Evolutionary conservation across 2,888 invertebrate species (phyloP).

Genomic region (Smittia sp.): DNA sequence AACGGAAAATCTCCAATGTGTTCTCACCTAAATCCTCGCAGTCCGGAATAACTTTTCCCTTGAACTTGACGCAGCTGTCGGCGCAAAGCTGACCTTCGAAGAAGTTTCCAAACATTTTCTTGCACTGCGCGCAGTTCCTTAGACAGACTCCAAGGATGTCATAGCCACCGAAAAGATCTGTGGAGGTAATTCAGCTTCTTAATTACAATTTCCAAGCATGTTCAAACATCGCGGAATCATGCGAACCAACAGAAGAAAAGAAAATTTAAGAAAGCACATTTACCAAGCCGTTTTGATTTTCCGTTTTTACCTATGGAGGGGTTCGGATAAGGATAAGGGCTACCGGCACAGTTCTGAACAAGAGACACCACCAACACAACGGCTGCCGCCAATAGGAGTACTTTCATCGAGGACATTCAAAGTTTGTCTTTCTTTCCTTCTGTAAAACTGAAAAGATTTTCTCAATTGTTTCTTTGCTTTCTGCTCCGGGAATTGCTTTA

Average conservation of each 20-base stretch:
- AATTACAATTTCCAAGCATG: no score
- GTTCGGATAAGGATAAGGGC: no score
- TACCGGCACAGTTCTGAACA: not conserved
- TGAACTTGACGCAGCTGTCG: constrained; percentile 77
- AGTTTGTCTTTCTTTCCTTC: constrained; percentile 9
- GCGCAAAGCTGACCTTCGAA: constrained; percentile 85
- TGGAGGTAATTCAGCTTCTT: no score
- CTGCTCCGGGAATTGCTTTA: not conserved
- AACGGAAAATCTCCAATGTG: not conserved
- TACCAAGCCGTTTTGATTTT: constrained; percentile 38
- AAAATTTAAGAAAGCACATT: constrained; percentile 26
- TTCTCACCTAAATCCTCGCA: constrained; percentile 62
- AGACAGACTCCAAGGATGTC: constrained; percentile 69
- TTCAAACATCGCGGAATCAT: no score
- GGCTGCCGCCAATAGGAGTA: not conserved
- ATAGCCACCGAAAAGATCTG: constrained; percentile 53
- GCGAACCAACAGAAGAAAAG: not conserved
- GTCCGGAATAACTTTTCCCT: constrained; percentile 80
- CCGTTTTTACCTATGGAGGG: constrained; percentile 28
- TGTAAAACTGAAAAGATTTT: not conserved
- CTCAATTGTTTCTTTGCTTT: not conserved
- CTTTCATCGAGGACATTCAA: constrained; percentile 25
- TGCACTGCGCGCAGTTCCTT: constrained; percentile 85
- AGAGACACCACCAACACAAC: not conserved
- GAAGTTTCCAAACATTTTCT: constrained; percentile 81